Conservation (phyloP, 2,797 vertebrate genomes). For the Poeciliopsis paucimaculata region DNA sequence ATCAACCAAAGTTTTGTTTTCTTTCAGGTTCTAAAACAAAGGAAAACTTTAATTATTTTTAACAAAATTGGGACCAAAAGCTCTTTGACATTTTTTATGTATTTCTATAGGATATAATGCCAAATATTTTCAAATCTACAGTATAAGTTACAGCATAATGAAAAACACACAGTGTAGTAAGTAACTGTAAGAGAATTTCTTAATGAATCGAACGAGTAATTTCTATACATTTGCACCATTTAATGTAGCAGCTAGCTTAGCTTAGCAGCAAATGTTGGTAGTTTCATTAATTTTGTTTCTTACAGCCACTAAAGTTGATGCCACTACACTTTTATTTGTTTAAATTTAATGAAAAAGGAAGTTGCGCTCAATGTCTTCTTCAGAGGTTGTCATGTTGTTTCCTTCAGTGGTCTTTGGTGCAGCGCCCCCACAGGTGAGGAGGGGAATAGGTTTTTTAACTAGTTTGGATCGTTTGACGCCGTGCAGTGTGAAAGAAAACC, state of each 20-base stretch:
- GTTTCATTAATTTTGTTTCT: no score
- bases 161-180: no score
- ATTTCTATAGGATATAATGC: no score
- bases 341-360: neutral
- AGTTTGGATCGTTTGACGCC: neutral
- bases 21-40: neutral
- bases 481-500: no score
- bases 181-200: neutral
- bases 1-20: neutral
- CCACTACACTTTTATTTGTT: neutral
- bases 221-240: neutral
- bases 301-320: no score
- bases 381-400: no score
- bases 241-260: neutral
- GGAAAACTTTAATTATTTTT: neutral
- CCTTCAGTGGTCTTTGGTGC: no score
- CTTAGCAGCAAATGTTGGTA: neutral
- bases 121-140: no score
- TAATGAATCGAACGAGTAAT: neutral
- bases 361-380: no score
- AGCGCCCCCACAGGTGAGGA: no score
- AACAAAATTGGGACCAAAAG: neutral
- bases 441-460: neutral
- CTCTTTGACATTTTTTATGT: neutral
- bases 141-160: no score